Evolutionary conservation across 1,140 invertebrate genomes (phyloP).

Genomic region (Bombus fervidus): DNA sequence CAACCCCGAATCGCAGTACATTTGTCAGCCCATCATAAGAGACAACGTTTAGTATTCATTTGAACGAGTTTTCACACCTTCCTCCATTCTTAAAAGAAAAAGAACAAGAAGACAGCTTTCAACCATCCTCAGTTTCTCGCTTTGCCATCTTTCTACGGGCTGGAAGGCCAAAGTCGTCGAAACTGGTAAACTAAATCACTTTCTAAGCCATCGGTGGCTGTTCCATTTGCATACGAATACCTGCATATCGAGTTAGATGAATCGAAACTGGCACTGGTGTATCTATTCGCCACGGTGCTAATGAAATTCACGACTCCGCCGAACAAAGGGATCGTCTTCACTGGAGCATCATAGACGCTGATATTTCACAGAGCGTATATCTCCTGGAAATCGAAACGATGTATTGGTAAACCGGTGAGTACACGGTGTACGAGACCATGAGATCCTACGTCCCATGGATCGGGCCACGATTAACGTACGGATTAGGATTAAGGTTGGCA

Average conservation of each 20-base stretch:
- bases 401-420: slow-evolving; percentile 40
- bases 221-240: slow-evolving; percentile 17
- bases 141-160: too few relatives aligned
- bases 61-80: not conserved
- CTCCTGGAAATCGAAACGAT: slow-evolving; percentile 29
- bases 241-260: not conserved
- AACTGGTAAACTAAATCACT: slow-evolving; percentile 1
- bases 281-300: slow-evolving; percentile 36
- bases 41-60: slow-evolving; percentile 1
- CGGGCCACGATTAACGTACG: slow-evolving; percentile 76
- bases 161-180: not conserved
- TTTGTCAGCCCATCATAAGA: not conserved
- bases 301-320: slow-evolving; percentile 60
- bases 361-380: slow-evolving; percentile 2
- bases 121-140: not conserved
- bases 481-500: slow-evolving; percentile 77
- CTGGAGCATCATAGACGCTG: not conserved
- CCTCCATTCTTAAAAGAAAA: not conserved
- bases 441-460: slow-evolving; percentile 69
- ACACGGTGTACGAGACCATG: slow-evolving; percentile 9
- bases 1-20: not conserved
- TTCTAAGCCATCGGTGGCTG: not conserved
- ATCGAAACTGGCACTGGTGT: not conserved
- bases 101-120: not conserved
- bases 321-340: slow-evolving; percentile 14